Evolutionary conservation across 2,888 invertebrate genomes (phyloP), one percentile per base, ranked within the genome.

Genomic region (Drosophila pseudotakahashii): DNA sequence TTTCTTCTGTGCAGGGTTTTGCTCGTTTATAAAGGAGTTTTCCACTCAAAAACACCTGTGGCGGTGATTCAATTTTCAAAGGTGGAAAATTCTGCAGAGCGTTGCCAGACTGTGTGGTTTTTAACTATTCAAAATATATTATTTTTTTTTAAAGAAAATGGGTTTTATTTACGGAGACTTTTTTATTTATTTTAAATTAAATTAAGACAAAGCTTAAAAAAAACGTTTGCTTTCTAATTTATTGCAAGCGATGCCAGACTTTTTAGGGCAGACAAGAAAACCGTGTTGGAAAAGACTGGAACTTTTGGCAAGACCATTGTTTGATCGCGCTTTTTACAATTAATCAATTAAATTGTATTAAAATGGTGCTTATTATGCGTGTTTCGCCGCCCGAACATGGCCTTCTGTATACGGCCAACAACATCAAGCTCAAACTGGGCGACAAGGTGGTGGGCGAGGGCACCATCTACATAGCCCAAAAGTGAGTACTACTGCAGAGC

Each of bases 401-500:
- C 5, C 71, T 91, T 6, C 73, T 91, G n/a, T 92, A 90, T 52
- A 84, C 89, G 9, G 81, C 90, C 6, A 81, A 85, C 60, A 89
- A 90, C 70, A 89, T 91, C 30, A 78, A 90, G 66, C 76, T 92
- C 9, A 91, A 91, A 72, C 89, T 92, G 50, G 91, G 89, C 5
- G 79, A 90, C 10, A 82, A 87, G 55, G 55, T 85, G 3, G 73
- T 92, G n/a, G 90, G 89, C 16, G 78, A 73, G 6, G 92, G 92
- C 50, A 90, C 83, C 23, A 66, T 92, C 39, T 92, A 91, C 64
- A 89, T 92, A 6, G 90, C 89, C 32, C 91, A 91, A 78, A 91
- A 90, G 92, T 92, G 68, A 79, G 87, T 76, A 10, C 45, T 7
- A 0, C 26, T 26, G 5, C 5, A 48, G 16, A 19, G 34, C 55